Percentiles rank a stretch among this genome's conserved stretches.
phyloP scores from a whole-genome alignment of 2,888 invertebrate species.

The Polydrusus pterygomalis region DNA sequence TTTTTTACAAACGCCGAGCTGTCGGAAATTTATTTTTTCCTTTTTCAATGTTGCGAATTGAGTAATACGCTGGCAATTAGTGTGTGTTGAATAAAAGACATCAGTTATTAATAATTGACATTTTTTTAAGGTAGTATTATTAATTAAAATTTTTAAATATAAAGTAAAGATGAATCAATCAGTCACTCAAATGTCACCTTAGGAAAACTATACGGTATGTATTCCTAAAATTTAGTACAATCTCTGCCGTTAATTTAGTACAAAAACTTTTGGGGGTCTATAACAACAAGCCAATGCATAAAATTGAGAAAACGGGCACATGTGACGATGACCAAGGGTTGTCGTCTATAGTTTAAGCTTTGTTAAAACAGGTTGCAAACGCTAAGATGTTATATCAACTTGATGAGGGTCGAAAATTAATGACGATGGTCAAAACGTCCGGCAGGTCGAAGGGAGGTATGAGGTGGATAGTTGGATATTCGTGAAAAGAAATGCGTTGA shows the following conservation, averaged over 20 bases:
- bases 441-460: constrained; percentile 22
- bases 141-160: too few relatives aligned
- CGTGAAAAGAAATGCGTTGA: constrained; percentile 50
- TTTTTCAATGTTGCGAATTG: too few relatives aligned
- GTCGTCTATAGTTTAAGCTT: constrained; percentile 47
- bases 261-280: background rate
- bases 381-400: constrained; percentile 63
- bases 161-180: too few relatives aligned
- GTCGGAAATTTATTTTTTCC: too few relatives aligned
- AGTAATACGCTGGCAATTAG: too few relatives aligned
- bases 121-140: too few relatives aligned
- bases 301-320: constrained; percentile 58
- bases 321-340: constrained; percentile 62
- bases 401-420: constrained; percentile 71
- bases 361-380: constrained; percentile 66
- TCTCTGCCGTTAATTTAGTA: background rate
- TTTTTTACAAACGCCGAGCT: too few relatives aligned
- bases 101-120: too few relatives aligned
- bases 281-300: constrained; percentile 31
- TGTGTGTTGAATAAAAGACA: too few relatives aligned
- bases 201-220: too few relatives aligned
- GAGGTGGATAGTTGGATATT: constrained; percentile 15
- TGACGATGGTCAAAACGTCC: constrained; percentile 62
- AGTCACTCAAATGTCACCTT: too few relatives aligned
- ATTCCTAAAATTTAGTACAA: background rate